Evolutionary conservation across 1,140 invertebrate species (phyloP).

Genomic region (Pectinophora gossypiella): DNA sequence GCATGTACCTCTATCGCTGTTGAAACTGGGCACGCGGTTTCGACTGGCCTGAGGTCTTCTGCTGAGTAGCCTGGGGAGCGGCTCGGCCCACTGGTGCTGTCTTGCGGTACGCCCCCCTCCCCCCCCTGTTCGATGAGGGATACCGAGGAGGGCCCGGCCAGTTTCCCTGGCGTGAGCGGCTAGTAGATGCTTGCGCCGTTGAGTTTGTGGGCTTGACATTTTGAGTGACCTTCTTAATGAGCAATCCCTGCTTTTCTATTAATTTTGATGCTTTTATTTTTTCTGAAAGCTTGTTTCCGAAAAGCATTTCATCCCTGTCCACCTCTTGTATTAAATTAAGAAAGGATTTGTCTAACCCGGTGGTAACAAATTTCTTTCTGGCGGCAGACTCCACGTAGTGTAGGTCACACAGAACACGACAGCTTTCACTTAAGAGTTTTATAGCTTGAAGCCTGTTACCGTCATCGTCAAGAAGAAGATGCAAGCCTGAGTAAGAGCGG

Average conservation of each 20-base stretch:
- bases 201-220: background rate
- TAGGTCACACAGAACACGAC: background rate
- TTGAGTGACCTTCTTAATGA: background rate
- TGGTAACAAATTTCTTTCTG: background rate
- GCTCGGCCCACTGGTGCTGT: background rate
- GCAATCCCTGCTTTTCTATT: constrained; percentile 2
- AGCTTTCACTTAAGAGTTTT: background rate
- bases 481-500: too few species aligned
- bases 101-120: background rate
- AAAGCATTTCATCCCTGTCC: background rate
- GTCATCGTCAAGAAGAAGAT: background rate
- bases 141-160: constrained; percentile 5
- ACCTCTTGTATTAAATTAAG: background rate
- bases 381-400: background rate
- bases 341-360: background rate
- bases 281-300: background rate
- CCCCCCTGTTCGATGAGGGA: constrained; percentile 9
- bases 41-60: background rate
- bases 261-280: constrained; percentile 2
- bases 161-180: background rate
- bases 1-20: background rate
- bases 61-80: background rate
- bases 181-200: background rate
- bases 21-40: background rate
- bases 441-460: background rate